Evolutionary conservation across 2,113 vertebrate species (phyloP).

Genomic region (Calidris pygmaea): DNA sequence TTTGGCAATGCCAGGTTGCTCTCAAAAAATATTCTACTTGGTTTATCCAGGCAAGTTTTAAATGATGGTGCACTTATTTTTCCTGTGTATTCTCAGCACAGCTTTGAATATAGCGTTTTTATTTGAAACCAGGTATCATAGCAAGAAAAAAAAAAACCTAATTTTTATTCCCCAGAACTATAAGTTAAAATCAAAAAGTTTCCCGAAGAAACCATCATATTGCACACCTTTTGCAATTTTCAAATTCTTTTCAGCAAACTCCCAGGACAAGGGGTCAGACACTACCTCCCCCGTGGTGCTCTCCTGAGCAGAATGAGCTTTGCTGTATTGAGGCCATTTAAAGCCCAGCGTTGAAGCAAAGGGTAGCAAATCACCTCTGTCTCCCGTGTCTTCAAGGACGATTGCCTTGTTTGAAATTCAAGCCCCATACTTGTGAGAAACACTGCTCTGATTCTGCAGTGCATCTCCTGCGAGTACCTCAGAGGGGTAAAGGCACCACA

Average conservation of each 20-base stretch:
- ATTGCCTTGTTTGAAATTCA: not conserved
- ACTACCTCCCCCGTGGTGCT: accelerated
- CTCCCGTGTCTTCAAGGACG: not conserved
- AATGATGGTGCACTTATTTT: not conserved
- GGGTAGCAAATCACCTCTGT: not conserved
- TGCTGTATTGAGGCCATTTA: not conserved
- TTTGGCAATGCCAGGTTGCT: not conserved
- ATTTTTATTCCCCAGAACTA: not conserved
- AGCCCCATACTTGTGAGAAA: not conserved
- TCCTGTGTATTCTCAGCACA: not conserved
- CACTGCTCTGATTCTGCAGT: accelerated
- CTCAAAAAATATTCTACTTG: not conserved
- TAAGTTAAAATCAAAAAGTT: not conserved
- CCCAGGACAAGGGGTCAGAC: not conserved
- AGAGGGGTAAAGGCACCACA: not conserved
- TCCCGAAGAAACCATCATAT: not conserved
- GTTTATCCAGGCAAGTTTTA: not conserved
- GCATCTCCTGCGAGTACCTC: not conserved
- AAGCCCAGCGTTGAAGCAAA: not conserved
- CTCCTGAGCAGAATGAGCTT: not conserved
- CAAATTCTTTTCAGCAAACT: not conserved
- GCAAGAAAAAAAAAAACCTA: not conserved
- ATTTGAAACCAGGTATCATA: not conserved
- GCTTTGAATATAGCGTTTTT: not conserved
- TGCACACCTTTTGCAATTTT: not conserved